Base-by-base conservation (phyloP, 2,797 vertebrate genomes). In the Gallinago solitaria region DNA sequence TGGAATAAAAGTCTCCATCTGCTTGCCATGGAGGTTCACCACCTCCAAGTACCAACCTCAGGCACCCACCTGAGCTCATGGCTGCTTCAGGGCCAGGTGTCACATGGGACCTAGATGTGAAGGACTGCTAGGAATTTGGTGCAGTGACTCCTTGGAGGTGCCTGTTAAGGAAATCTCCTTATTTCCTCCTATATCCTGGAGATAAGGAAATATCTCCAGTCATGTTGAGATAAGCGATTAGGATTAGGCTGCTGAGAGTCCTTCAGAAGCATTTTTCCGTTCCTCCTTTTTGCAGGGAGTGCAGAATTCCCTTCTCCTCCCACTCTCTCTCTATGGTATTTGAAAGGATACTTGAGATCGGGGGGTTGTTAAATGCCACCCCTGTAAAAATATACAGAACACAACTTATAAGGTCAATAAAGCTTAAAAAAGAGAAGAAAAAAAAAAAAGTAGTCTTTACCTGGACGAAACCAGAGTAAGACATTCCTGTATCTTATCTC, bases 41-140 rank as follows among this genome's bases (percentile, higher is more conserved):
- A 68, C 13, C 35, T 41, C 51, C 48, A 10, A 3, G 47, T 37
- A 25, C 32, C 56, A 32, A 4, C 53, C 18, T 50, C 81, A 20
- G 2, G 5, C 1, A 2, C 50, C 23, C 59, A 5, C 30, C 51
- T 15, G 56, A 70, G 41, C 47, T 17, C 3, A 0, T 16, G 45
- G 39, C 33, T 65, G 37, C 33, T 65, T 33, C 9, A 12, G 32
- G 39, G 13, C 27, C 59, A 21, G 23, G 15, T 30, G 33, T 12
- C 2, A 2, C 65, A 39, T 14, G 9, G 47, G 45, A 32, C 13
- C 14, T 18, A 16, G 0, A 4, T 57, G 30, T 14, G 74, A 81
- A 28, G n/a, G 43, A 43, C 64, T 70, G 61, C 39, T n/a, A 47
- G 24, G 74, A 11, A 64, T 13, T 45, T 37, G 32, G 33, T 35